These are phyloP conservation scores for Pseudochromis fuscus DNA, from an alignment of 2,797 vertebrate genomes.

Conservation along the genomic window DNA sequence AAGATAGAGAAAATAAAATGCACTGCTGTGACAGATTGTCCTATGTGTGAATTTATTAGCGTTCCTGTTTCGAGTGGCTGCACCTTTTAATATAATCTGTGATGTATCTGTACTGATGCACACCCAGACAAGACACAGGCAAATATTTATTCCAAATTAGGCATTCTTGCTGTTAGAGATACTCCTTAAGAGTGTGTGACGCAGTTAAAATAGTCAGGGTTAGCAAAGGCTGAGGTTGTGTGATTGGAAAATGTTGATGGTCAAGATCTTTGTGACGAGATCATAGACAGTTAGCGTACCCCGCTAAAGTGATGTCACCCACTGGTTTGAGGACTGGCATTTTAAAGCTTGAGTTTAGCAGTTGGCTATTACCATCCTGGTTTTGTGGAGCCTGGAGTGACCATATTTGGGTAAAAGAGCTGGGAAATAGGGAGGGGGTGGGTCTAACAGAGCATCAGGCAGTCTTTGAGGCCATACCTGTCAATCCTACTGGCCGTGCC, in stretches of 20 bases:
- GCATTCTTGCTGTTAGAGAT: constrained; percentile 27
- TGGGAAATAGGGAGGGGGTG: too few species aligned
- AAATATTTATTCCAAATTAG: constrained; percentile 48
- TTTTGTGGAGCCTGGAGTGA: too few species aligned
- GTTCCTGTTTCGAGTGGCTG: constrained; percentile 35
- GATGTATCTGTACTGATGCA: constrained; percentile 15
- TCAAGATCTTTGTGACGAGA: too few species aligned
- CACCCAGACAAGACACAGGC: constrained; percentile 26
- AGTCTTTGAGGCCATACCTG: too few species aligned
- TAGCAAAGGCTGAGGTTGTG: not conserved
- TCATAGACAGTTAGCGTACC: too few species aligned
- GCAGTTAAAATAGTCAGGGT: not conserved
- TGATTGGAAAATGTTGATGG: constrained; percentile 8
- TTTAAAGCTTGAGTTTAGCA: too few species aligned
- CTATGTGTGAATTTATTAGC: constrained; percentile 38
- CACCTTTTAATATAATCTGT: constrained; percentile 26
- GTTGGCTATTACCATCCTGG: too few species aligned
- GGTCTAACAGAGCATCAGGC: too few species aligned
- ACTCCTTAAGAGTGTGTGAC: constrained; percentile 16
- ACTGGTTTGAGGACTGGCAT: too few species aligned
- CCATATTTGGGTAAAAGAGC: too few species aligned
- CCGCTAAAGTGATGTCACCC: too few species aligned
- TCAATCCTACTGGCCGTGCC: too few species aligned
- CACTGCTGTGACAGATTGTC: constrained; percentile 13
- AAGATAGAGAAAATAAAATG: constrained; percentile 23